Evolutionary conservation across 2,888 invertebrate genomes (phyloP).

Genomic region (Oligia fasciuncula): DNA sequence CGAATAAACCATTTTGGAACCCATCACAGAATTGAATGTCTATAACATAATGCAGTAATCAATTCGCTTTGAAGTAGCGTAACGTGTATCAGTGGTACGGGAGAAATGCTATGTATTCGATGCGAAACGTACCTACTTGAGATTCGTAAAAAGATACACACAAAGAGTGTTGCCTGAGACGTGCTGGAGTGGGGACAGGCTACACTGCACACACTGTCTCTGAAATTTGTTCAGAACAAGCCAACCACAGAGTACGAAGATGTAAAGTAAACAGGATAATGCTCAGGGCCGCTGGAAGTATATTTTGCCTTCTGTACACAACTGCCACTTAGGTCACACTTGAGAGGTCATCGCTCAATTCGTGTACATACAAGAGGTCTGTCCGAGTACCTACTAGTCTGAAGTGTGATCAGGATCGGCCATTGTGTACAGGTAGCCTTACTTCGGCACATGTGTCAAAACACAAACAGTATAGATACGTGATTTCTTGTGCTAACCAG

Average conservation of each 20-base stretch:
- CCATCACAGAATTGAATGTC: constrained; percentile 47
- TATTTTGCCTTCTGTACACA: constrained; percentile 56
- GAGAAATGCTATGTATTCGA: constrained; percentile 5
- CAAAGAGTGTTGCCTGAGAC: constrained; percentile 17
- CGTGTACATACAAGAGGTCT: constrained; percentile 45
- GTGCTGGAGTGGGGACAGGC: constrained; percentile 17
- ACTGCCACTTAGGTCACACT: constrained; percentile 56
- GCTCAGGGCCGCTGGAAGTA: constrained; percentile 30
- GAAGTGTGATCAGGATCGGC: constrained; percentile 39
- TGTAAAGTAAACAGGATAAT: constrained; percentile 39
- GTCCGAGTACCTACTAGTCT: constrained; percentile 27
- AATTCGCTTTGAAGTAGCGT: constrained; percentile 41
- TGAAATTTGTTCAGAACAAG: constrained; percentile 34
- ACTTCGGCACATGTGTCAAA: neutral
- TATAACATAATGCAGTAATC: constrained; percentile 42
- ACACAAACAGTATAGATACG: neutral
- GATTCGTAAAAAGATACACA: constrained; percentile 23
- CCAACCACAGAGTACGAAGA: constrained; percentile 16
- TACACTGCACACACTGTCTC: constrained; percentile 40
- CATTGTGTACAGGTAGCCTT: constrained; percentile 51
- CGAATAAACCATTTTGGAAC: constrained; percentile 57
- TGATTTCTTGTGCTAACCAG: constrained; percentile 21
- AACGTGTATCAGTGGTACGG: neutral
- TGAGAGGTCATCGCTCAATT: constrained; percentile 55
- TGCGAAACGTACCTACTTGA: constrained; percentile 12